phyloP scores from a whole-genome alignment of 2,888 invertebrate genomes.

The Lapara coniferarum region DNA sequence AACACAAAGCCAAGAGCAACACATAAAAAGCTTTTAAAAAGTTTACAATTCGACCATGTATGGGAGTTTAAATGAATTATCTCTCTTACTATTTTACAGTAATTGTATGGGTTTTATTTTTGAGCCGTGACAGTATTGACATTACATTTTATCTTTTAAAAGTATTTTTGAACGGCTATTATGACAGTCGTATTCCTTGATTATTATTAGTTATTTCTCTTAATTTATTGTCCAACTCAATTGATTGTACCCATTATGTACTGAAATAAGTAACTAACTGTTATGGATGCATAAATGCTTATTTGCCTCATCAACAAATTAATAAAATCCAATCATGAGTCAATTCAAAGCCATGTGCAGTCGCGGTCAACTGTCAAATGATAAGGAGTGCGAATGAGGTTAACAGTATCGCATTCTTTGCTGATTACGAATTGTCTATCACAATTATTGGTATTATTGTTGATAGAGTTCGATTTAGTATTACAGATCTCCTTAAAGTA shows the following conservation, averaged over 20 bases:
- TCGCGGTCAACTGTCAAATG: background rate
- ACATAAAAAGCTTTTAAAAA: conserved; percentile 24
- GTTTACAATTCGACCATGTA: background rate
- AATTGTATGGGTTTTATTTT: background rate
- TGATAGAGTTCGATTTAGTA: background rate
- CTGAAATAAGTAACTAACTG: too few relatives aligned
- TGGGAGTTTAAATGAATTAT: conserved; percentile 11
- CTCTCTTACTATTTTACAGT: background rate
- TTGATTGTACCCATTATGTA: background rate
- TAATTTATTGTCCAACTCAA: background rate
- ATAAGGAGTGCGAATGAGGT: conserved; percentile 41
- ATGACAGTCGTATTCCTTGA: too few relatives aligned
- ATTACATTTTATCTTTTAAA: too few relatives aligned
- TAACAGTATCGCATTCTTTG: conserved; percentile 41
- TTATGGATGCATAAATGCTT: background rate
- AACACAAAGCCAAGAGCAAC: conserved; percentile 36
- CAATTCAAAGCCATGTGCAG: conserved; percentile 4
- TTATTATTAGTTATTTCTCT: too few relatives aligned
- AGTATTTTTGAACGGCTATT: too few relatives aligned
- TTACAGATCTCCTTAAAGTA: too few relatives aligned
- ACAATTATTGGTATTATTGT: conserved; percentile 23
- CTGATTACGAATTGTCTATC: conserved; percentile 34
- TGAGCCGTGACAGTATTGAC: background rate
- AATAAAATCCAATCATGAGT: background rate
- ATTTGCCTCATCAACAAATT: background rate